Evolutionary conservation across 2,888 invertebrate species (phyloP).

Genomic region (Antheraea yamamai): DNA sequence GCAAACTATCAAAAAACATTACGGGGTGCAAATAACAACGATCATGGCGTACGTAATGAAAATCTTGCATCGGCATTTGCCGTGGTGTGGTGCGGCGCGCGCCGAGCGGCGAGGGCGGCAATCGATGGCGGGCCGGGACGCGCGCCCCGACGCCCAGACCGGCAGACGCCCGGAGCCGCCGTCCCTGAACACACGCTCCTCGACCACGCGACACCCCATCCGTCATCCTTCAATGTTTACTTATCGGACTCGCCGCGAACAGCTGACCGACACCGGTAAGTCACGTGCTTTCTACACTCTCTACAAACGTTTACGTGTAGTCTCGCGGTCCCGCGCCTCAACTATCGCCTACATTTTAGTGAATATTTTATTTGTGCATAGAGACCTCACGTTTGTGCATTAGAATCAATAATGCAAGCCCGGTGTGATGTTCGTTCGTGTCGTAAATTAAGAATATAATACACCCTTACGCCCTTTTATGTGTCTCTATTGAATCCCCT

Average conservation of each 20-base stretch:
- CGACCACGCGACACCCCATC: conserved; percentile 60
- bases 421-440: conserved; percentile 56
- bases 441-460: conserved; percentile 77
- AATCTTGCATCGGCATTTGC: conserved; percentile 77
- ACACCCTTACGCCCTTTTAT: conserved; percentile 72
- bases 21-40: conserved; percentile 81
- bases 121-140: conserved; percentile 81
- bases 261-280: conserved; percentile 81
- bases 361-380: conserved; percentile 54
- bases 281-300: conserved; percentile 68
- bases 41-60: conserved; percentile 80
- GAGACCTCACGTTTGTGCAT: conserved; percentile 57
- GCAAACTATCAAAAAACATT: conserved; percentile 79
- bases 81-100: conserved; percentile 71
- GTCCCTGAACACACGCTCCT: conserved; percentile 69
- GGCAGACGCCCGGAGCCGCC: conserved; percentile 83
- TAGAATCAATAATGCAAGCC: conserved; percentile 66
- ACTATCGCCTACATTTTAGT: conserved; percentile 41
- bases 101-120: conserved; percentile 75
- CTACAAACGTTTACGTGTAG: conserved; percentile 31
- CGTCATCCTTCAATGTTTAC: conserved; percentile 78
- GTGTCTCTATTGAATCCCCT: conserved; percentile 65
- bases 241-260: conserved; percentile 73
- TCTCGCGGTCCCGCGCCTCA: conserved; percentile 36
- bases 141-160: conserved; percentile 83